Percentiles rank a stretch among this genome's conserved stretches.
Evolutionary conservation across 2,113 vertebrate species (phyloP).

Genomic region (Gulo gulo): DNA sequence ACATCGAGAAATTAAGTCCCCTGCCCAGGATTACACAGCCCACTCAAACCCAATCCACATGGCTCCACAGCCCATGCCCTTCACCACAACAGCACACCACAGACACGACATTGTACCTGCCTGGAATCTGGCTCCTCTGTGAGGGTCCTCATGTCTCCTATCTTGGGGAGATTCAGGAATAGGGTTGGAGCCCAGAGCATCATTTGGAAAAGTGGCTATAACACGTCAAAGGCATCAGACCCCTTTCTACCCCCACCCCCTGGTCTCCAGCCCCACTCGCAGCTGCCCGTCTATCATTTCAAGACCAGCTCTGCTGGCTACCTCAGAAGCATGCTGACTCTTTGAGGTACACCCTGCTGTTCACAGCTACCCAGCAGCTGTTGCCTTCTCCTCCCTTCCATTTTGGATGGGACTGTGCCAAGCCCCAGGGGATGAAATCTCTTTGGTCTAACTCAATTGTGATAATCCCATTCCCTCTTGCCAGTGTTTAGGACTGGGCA

Average conservation of each 20-base stretch:
- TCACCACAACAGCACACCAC: not conserved
- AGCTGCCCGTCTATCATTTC: not conserved
- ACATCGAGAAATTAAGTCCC: not conserved
- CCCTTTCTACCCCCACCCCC: not conserved
- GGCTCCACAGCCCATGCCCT: not conserved
- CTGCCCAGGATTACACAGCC: not conserved
- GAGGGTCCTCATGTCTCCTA: not conserved
- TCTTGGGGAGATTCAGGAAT: not conserved
- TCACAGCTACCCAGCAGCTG: not conserved
- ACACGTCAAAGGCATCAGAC: not conserved
- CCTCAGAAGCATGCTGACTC: not conserved
- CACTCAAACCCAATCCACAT: not conserved
- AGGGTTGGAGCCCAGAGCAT: not conserved
- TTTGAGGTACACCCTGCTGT: too few species aligned
- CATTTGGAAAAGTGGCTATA: not conserved
- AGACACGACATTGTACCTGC: not conserved
- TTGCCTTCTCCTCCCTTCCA: not conserved
- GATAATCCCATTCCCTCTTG: not conserved
- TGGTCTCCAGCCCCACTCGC: fast-evolving
- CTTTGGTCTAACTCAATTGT: not conserved
- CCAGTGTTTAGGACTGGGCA: not conserved
- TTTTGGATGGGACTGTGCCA: not conserved
- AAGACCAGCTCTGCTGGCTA: not conserved
- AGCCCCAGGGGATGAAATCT: not conserved
- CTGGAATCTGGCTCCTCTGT: not conserved